Evolutionary conservation across 2,888 invertebrate species (phyloP).

Genomic region (Cosmorhoe ocellata): DNA sequence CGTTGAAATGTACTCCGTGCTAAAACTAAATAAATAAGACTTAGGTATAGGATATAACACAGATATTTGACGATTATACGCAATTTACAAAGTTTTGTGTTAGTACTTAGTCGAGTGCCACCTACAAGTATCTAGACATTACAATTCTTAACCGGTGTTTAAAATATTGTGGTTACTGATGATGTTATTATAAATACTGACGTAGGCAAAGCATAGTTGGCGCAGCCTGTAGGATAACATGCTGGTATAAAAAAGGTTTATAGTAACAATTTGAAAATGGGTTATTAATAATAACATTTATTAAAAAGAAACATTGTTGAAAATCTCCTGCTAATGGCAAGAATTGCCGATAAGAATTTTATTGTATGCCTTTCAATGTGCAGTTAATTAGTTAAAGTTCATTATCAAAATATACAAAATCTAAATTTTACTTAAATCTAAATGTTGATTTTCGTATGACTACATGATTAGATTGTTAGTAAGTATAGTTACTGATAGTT

Average conservation of each 20-base stretch:
- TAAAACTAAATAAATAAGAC: slow-evolving; percentile 25
- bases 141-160: slow-evolving; percentile 1
- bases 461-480: slow-evolving; percentile 4
- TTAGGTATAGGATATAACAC: slow-evolving; percentile 37
- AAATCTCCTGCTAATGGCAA: background rate
- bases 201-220: background rate
- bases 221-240: slow-evolving; percentile 1
- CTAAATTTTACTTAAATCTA: slow-evolving; percentile 10
- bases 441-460: slow-evolving; percentile 21
- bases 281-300: no score
- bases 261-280: no score
- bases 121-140: slow-evolving; percentile 6
- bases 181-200: no score
- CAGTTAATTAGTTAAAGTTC: slow-evolving; percentile 21
- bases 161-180: no score
- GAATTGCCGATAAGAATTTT: slow-evolving; percentile 4
- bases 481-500: slow-evolving; percentile 3
- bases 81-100: slow-evolving; percentile 22
- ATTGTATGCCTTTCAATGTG: background rate
- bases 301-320: no score
- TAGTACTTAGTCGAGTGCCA: slow-evolving; percentile 31
- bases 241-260: background rate
- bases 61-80: slow-evolving; percentile 42
- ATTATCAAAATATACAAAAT: slow-evolving; percentile 19
- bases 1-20: slow-evolving; percentile 7